Percentiles rank a stretch among this genome's conserved stretches.
These are phyloP conservation scores for Alexandromys fortis DNA, from an alignment of 2,113 vertebrate species.

Conservation along the genomic window DNA sequence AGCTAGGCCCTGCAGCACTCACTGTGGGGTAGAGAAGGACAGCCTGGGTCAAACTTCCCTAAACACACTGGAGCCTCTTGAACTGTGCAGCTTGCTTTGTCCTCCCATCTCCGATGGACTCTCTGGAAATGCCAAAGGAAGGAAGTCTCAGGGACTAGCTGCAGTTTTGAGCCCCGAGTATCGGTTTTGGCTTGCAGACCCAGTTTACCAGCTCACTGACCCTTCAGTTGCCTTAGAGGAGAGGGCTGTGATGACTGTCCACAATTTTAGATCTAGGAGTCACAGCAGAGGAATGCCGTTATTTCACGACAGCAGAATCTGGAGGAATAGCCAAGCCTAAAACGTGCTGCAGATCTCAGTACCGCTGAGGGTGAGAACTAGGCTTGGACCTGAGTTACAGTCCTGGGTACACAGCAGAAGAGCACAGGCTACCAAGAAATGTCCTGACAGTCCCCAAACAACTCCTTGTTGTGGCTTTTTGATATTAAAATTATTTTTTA, in stretches of 20 bases:
- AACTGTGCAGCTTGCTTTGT: background rate
- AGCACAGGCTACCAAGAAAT: background rate
- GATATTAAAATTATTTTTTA: constrained; percentile 77
- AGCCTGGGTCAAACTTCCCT: background rate
- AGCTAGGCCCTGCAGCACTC: background rate
- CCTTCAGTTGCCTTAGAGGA: background rate
- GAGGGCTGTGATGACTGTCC: background rate
- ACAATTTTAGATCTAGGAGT: constrained; percentile 22
- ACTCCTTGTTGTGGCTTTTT: constrained; percentile 54
- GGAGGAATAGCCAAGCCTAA: constrained; percentile 7
- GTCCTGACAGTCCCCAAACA: background rate
- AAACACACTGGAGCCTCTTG: background rate
- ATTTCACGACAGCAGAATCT: constrained; percentile 29
- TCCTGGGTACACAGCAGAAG: background rate
- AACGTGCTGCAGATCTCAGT: background rate
- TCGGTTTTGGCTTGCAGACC: background rate
- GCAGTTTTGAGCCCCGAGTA: background rate
- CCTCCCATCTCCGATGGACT: background rate
- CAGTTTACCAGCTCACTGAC: background rate
- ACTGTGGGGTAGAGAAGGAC: background rate
- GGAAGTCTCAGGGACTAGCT: background rate
- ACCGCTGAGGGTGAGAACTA: background rate
- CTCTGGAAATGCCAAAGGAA: background rate
- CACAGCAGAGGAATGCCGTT: background rate
- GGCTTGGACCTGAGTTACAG: background rate